These are phyloP conservation scores for Chinchilla lanigera DNA, from an alignment of 2,113 vertebrate genomes.

Conservation along the genomic window DNA sequence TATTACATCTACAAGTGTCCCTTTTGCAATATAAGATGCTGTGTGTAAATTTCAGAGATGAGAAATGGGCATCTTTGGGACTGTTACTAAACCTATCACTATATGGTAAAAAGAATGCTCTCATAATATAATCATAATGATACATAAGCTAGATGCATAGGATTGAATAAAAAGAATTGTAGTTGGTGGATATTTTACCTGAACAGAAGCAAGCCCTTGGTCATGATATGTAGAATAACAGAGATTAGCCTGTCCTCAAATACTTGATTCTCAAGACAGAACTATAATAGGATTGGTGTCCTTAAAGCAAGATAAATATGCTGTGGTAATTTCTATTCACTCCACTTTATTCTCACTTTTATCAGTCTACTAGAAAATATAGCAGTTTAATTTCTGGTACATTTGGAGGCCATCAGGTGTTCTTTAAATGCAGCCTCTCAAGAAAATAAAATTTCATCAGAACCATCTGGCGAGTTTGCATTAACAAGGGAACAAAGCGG, in stretches of 20 bases:
- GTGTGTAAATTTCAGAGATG: background rate
- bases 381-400: conserved; percentile 59
- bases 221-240: background rate
- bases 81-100: background rate
- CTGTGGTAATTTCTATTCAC: background rate
- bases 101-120: background rate
- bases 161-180: background rate
- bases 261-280: background rate
- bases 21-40: background rate
- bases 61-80: background rate
- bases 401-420: conserved; percentile 72
- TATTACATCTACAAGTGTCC: background rate
- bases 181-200: background rate
- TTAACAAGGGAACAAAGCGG: conserved; percentile 41
- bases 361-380: conserved; percentile 64
- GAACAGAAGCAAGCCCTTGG: background rate
- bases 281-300: background rate
- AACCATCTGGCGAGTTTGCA: conserved; percentile 67
- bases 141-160: background rate
- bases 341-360: conserved; percentile 45
- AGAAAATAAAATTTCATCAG: conserved; percentile 68
- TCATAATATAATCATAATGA: background rate
- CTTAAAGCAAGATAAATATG: background rate
- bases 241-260: background rate
- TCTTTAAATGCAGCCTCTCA: conserved; percentile 74